These are phyloP conservation scores for human (Homo sapiens) DNA, from an alignment of 2,113 vertebrate species.

Conservation along the genomic window GRCh38 chrX:119234001-119234500, in stretches of 20 bases:
- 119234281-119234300: conserved; percentile 22
- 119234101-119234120: too few relatives aligned
- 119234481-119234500: not conserved
- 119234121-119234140: too few relatives aligned
- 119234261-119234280: not conserved
- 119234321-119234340: conserved; percentile 40
- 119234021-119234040: too few relatives aligned
- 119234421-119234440: not conserved
- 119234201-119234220: not conserved
- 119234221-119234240: not conserved
- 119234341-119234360: conserved; percentile 42
- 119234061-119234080: too few relatives aligned
- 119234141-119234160: too few relatives aligned
- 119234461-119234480: not conserved
- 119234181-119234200: too few relatives aligned
- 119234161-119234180: too few relatives aligned
- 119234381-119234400: not conserved
- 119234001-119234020: too few relatives aligned
- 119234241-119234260: conserved; percentile 18
- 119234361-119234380: conserved; percentile 22
- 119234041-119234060: too few relatives aligned
- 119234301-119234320: conserved; percentile 30
- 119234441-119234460: not conserved
- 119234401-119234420: conserved; percentile 4
- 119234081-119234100: too few relatives aligned